Conservation (phyloP, 2,113 vertebrate species). For the Xiphophorus couchianus region DNA sequence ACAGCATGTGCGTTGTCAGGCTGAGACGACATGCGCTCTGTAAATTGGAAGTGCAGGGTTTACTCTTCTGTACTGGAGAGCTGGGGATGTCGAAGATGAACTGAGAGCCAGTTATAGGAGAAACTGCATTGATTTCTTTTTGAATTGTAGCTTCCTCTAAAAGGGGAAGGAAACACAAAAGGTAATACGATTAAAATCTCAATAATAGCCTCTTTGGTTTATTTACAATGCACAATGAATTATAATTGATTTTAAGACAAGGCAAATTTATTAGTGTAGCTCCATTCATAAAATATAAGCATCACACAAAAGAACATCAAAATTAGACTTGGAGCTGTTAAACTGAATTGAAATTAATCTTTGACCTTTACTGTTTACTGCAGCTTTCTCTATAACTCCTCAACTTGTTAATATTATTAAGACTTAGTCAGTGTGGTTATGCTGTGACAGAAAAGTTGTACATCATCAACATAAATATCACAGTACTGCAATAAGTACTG, state of each 20-base stretch:
- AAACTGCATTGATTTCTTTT: slow-evolving; percentile 56
- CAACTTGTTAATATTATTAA: neutral
- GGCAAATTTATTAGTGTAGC: neutral
- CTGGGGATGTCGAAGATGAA: slow-evolving; percentile 79
- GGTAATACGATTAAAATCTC: neutral
- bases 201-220: neutral
- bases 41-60: slow-evolving; percentile 88
- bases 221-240: neutral
- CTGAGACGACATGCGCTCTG: slow-evolving; percentile 91
- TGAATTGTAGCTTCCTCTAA: slow-evolving; percentile 81
- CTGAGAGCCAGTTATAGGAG: slow-evolving; percentile 53
- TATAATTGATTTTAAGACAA: neutral
- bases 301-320: neutral
- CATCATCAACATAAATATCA: neutral
- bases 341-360: neutral
- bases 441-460: neutral
- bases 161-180: slow-evolving; percentile 19
- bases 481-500: neutral
- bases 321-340: neutral
- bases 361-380: neutral
- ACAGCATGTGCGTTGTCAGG: slow-evolving; percentile 86
- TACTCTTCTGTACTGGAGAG: slow-evolving; percentile 83
- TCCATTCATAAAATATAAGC: neutral
- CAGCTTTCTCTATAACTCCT: neutral
- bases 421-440: neutral